Conservation (phyloP, 2,888 invertebrate genomes). For the Leucania comma region DNA sequence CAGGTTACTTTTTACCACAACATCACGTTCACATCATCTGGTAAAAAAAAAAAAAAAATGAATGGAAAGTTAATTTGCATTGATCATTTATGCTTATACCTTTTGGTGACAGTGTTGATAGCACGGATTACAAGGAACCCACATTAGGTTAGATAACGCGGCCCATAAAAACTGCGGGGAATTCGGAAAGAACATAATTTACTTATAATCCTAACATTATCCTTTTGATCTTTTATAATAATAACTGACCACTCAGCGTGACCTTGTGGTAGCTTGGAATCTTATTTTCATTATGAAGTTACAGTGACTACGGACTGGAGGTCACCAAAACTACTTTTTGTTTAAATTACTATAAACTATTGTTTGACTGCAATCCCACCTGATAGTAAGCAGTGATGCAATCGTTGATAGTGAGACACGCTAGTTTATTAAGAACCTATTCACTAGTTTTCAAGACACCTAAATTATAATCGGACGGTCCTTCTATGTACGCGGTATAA, state of each 20-base stretch:
- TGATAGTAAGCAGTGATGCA: too few relatives aligned
- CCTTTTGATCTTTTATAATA: conserved; percentile 41
- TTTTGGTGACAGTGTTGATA: conserved; percentile 21
- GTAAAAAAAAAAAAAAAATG: conserved; percentile 22
- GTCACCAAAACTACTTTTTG: neutral
- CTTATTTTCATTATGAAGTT: conserved; percentile 29
- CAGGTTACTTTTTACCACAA: too few relatives aligned
- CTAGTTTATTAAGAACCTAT: too few relatives aligned
- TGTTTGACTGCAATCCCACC: too few relatives aligned
- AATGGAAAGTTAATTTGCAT: conserved; percentile 45
- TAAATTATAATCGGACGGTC: too few relatives aligned
- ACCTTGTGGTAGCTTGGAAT: conserved; percentile 11
- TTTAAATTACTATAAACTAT: too few relatives aligned
- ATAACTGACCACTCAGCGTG: conserved; percentile 34
- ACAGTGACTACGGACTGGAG: conserved; percentile 1
- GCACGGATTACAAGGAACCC: conserved; percentile 55
- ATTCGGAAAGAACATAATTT: conserved; percentile 49
- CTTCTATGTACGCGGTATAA: too few relatives aligned
- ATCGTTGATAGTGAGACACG: too few relatives aligned
- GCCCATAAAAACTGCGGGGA: conserved; percentile 52
- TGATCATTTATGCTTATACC: conserved; percentile 40
- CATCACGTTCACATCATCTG: too few relatives aligned
- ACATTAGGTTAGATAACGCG: conserved; percentile 56
- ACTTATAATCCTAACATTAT: conserved; percentile 57
- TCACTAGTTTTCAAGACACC: too few relatives aligned